A percentile compares a stretch with the other conserved stretches of the same genome.
Conservation (phyloP, 1,140 invertebrate genomes). For the Pectinophora gossypiella region DNA sequence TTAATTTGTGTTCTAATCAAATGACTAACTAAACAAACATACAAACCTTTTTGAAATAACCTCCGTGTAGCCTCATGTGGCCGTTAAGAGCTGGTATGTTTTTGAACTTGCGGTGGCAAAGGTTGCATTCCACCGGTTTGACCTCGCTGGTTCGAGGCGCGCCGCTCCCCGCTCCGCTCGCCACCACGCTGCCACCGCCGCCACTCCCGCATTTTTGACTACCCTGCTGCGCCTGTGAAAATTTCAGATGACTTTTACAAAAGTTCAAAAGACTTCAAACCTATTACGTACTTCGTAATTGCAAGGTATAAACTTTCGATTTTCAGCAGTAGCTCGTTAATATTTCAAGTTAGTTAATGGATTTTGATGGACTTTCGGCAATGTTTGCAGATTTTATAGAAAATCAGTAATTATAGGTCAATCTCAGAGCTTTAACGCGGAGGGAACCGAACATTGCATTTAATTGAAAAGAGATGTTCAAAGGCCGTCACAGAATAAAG, state of each 20-base stretch:
- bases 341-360: conserved; percentile 68
- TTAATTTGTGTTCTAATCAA: background rate
- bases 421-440: no score
- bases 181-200: conserved; percentile 22
- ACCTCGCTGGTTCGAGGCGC: conserved; percentile 30
- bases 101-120: conserved; percentile 96
- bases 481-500: no score
- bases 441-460: no score
- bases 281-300: conserved; percentile 65
- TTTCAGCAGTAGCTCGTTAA: conserved; percentile 57
- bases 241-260: conserved; percentile 49
- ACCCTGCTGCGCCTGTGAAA: conserved; percentile 52
- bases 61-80: conserved; percentile 97
- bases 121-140: conserved; percentile 94
- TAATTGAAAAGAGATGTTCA: no score
- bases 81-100: conserved; percentile 97
- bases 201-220: conserved; percentile 46
- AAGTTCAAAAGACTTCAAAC: conserved; percentile 60
- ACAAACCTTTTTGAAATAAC: conserved; percentile 94
- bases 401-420: conserved; percentile 52
- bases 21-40: background rate
- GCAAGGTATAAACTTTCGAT: conserved; percentile 60
- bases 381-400: conserved; percentile 42
- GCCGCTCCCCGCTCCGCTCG: conserved; percentile 14
- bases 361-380: conserved; percentile 54